A percentile compares a stretch with the other conserved stretches of the same genome.
These are phyloP conservation scores for Diglossa brunneiventris DNA, from an alignment of 2,113 vertebrate species.

Conservation along the genomic window DNA sequence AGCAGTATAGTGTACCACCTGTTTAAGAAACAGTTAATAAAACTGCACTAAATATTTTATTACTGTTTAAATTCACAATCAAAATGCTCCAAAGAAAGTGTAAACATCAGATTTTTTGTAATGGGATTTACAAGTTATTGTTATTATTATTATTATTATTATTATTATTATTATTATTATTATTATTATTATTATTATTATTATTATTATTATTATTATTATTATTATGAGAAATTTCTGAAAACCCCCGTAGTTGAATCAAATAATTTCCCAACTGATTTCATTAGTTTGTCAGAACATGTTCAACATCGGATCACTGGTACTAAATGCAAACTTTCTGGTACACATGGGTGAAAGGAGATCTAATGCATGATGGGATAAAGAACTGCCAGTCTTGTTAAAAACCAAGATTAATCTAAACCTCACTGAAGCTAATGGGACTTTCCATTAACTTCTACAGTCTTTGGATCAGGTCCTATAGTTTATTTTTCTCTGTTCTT, in stretches of 20 bases:
- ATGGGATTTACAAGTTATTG: not conserved
- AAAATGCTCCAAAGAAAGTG: not conserved
- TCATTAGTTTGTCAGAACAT: not conserved
- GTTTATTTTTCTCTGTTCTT: slow-evolving; percentile 55
- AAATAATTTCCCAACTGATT: not conserved
- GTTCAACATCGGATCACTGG: not conserved
- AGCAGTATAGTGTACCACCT: not conserved
- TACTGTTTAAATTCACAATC: not conserved
- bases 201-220: too few relatives aligned
- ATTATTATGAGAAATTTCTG: not conserved
- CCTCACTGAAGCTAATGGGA: slow-evolving; percentile 44
- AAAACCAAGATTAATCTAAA: not conserved
- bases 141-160: too few relatives aligned
- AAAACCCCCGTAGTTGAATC: not conserved
- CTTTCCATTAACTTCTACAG: slow-evolving; percentile 59
- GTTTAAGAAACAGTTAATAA: not conserved
- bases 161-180: not conserved
- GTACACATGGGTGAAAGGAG: not conserved
- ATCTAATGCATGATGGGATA: not conserved
- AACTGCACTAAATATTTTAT: not conserved
- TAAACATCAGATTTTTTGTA: not conserved
- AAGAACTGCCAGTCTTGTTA: not conserved
- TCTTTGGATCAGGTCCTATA: slow-evolving; percentile 42
- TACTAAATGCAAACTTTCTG: not conserved
- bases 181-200: accelerated